Evolutionary conservation across 2,797 vertebrate genomes (phyloP).

Genomic region (Gila robusta): DNA sequence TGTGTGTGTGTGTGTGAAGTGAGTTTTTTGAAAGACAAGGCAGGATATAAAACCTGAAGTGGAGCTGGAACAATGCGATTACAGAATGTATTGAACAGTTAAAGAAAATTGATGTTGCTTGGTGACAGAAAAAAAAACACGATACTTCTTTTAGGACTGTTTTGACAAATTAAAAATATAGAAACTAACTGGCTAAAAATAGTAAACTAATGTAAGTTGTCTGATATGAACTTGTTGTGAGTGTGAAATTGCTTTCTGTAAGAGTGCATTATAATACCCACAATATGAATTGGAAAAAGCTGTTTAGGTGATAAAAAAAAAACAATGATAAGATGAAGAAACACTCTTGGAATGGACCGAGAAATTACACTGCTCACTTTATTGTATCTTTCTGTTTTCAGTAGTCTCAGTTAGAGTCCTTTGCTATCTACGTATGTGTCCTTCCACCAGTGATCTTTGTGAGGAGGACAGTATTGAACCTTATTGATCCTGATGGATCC

Average conservation of each 20-base stretch:
- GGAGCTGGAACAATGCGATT: neutral
- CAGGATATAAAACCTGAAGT: neutral
- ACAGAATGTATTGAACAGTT: neutral
- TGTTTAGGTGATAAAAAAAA: neutral
- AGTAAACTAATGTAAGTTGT: neutral
- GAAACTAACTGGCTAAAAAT: neutral
- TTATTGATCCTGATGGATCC: conserved; percentile 36
- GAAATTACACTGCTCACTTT: neutral
- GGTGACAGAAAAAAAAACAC: neutral
- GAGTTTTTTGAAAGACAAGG: neutral
- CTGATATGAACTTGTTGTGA: neutral
- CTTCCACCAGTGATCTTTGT: conserved; percentile 28
- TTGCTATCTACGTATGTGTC: conserved; percentile 19
- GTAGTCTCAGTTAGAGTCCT: neutral
- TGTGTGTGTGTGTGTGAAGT: neutral
- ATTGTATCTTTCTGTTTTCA: conserved; percentile 17
- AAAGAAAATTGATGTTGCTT: neutral
- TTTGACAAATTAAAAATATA: neutral
- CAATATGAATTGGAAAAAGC: neutral
- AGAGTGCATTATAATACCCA: neutral
- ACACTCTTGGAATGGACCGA: neutral
- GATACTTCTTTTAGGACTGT: neutral
- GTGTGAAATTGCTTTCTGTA: neutral
- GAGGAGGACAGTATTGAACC: conserved; percentile 25
- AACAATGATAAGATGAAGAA: neutral